Evolutionary conservation across 2,888 invertebrate species (phyloP).

Genomic region (Hoplodrina ambigua): DNA sequence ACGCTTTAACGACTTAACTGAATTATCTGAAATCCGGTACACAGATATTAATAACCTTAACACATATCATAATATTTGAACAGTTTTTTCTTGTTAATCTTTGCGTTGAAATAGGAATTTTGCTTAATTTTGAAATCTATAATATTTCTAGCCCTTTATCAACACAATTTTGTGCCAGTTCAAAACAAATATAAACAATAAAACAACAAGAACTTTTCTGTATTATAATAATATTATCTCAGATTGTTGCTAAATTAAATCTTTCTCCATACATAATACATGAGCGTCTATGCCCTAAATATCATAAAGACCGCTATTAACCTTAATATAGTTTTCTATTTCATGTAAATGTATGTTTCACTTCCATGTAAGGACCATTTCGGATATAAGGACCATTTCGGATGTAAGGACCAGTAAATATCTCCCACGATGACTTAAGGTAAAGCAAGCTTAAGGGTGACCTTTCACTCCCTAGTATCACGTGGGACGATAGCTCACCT

Average conservation of each 20-base stretch:
- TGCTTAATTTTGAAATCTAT: too few relatives aligned
- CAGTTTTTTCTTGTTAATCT: too few relatives aligned
- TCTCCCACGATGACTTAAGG: too few relatives aligned
- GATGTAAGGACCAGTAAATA: slow-evolving; percentile 5
- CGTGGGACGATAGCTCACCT: too few relatives aligned
- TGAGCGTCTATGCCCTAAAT: slow-evolving; percentile 14
- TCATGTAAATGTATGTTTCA: slow-evolving; percentile 19
- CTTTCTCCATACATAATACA: slow-evolving; percentile 14
- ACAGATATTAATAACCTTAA: too few relatives aligned
- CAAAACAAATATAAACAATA: slow-evolving; percentile 1
- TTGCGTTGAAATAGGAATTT: too few relatives aligned
- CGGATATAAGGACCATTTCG: not conserved
- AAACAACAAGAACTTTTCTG: not conserved
- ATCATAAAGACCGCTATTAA: slow-evolving; percentile 4
- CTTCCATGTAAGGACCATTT: not conserved
- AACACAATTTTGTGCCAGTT: too few relatives aligned
- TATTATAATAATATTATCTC: not conserved
- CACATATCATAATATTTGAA: too few relatives aligned
- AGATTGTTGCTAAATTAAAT: slow-evolving; percentile 38
- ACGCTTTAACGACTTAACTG: too few relatives aligned
- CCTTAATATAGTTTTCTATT: slow-evolving; percentile 22
- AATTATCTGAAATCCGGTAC: too few relatives aligned
- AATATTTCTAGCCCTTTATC: not conserved
- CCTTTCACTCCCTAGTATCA: too few relatives aligned
- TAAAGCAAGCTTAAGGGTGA: too few relatives aligned